Evolutionary conservation across 2,113 vertebrate genomes (phyloP).

Genomic region (Conger conger): DNA sequence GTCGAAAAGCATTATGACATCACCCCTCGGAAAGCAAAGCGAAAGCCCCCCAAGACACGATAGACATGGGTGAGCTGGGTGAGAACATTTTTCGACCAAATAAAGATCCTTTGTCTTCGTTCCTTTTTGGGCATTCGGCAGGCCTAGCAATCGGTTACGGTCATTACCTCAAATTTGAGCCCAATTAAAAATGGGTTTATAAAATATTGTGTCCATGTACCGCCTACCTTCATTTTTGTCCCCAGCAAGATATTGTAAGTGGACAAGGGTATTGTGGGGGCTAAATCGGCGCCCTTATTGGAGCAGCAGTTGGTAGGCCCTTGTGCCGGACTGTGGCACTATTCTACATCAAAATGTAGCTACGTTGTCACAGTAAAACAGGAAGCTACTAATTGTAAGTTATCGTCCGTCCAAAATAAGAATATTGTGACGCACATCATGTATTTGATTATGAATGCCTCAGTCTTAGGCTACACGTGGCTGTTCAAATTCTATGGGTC

Average conservation of each 20-base stretch:
- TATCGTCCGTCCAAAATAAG: too few species aligned
- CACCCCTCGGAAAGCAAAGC: conserved; percentile 26
- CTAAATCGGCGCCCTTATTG: conserved; percentile 10
- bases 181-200: conserved; percentile 43
- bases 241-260: conserved; percentile 30
- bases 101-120: conserved; percentile 30
- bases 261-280: too few species aligned
- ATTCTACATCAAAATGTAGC: too few species aligned
- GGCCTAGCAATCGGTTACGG: conserved; percentile 8
- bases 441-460: neutral
- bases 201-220: conserved; percentile 31
- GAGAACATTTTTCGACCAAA: conserved; percentile 33
- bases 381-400: too few species aligned
- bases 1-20: conserved; percentile 30
- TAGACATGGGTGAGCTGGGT: conserved; percentile 17
- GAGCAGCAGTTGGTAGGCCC: conserved; percentile 11
- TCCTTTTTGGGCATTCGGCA: conserved; percentile 18
- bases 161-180: conserved; percentile 21
- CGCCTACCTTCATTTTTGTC: conserved; percentile 11
- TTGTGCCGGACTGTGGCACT: too few species aligned
- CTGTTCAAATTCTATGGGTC: neutral
- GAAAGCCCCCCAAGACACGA: conserved; percentile 20
- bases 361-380: too few species aligned
- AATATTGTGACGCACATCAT: neutral
- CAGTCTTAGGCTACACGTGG: too few species aligned